Percentiles rank a stretch among this genome's conserved stretches.
Evolutionary conservation across 2,797 vertebrate species (phyloP).

Genomic region (Mycteria americana): DNA sequence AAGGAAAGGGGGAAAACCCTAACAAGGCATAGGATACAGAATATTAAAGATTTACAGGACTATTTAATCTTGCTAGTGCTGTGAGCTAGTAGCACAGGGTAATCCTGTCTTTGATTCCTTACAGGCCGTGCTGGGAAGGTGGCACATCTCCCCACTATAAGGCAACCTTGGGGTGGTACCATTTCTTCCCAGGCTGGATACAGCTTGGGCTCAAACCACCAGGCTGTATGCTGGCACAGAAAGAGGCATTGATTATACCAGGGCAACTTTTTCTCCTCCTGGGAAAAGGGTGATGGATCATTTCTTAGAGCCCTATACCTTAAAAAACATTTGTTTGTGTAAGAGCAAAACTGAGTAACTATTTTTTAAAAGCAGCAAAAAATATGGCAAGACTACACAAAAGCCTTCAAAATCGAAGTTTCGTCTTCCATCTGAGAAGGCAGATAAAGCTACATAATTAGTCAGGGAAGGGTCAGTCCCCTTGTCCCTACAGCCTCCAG

Average conservation of each 20-base stretch:
- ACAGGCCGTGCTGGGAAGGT: not conserved
- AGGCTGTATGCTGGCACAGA: not conserved
- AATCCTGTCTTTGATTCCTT: not conserved
- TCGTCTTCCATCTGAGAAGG: not conserved
- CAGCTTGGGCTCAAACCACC: not conserved
- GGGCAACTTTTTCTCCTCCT: not conserved
- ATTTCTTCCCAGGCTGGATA: not conserved
- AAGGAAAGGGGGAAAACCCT: not conserved
- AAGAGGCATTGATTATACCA: not conserved
- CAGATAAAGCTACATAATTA: constrained; percentile 17
- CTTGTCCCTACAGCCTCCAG: not conserved
- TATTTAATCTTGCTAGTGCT: not conserved
- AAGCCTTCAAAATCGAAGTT: not conserved
- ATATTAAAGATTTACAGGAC: not conserved
- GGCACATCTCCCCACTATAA: not conserved
- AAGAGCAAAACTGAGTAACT: not conserved
- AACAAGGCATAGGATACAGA: not conserved
- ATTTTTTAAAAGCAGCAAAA: not conserved
- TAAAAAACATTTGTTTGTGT: not conserved
- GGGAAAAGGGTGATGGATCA: not conserved
- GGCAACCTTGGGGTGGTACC: not conserved
- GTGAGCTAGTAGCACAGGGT: not conserved
- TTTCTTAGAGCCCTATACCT: not conserved
- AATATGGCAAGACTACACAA: not conserved
- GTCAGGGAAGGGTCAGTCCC: not conserved